A percentile compares a stretch with the other conserved stretches of the same genome.
These are phyloP conservation scores for Merops nubicus DNA, from an alignment of 2,113 vertebrate genomes.

Conservation along the genomic window DNA sequence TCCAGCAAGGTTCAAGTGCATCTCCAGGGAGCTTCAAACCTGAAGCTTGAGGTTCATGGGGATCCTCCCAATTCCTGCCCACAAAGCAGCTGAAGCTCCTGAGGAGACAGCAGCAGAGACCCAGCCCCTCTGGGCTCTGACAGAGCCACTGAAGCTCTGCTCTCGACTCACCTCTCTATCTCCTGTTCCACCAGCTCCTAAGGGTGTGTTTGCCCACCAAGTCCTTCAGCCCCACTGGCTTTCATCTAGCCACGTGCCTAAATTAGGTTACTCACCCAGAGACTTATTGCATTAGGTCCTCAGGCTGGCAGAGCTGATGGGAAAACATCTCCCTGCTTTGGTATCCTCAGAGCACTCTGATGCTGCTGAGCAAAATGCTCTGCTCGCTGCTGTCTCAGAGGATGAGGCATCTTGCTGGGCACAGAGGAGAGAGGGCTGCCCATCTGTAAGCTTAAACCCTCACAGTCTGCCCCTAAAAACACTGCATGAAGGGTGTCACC, in stretches of 20 bases:
- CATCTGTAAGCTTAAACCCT: fast-evolving
- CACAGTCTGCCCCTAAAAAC: fast-evolving
- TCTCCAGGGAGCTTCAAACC: background rate
- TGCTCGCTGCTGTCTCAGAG: fast-evolving
- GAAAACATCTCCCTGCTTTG: background rate
- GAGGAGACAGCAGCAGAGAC: background rate
- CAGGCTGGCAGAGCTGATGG: background rate
- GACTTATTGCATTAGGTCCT: background rate
- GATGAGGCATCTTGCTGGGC: background rate
- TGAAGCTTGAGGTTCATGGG: fast-evolving
- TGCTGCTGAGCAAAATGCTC: fast-evolving
- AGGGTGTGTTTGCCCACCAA: background rate
- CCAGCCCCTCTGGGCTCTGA: background rate
- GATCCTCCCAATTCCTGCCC: background rate
- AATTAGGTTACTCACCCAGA: background rate
- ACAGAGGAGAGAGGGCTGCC: background rate
- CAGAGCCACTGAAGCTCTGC: background rate
- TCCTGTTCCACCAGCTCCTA: background rate
- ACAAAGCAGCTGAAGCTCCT: background rate
- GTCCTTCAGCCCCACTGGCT: background rate
- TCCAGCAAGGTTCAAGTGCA: background rate
- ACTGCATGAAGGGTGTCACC: fast-evolving
- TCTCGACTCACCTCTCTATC: background rate
- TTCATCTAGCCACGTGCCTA: background rate
- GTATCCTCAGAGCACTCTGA: background rate